Conservation (phyloP, 2,113 vertebrate species). For the Platysteira castanea region DNA sequence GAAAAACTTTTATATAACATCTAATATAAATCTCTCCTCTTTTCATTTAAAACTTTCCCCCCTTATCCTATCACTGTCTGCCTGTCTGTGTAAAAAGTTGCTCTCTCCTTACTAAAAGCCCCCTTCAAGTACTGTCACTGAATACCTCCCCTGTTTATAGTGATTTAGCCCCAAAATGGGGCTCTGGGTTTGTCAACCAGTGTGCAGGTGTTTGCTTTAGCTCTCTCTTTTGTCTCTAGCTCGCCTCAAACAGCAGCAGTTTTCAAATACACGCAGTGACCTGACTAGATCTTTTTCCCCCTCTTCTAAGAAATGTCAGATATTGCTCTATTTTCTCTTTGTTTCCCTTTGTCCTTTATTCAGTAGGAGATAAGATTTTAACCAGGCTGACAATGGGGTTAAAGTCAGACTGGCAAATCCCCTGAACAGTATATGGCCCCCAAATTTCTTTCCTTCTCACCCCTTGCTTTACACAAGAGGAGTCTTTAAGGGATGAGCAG, state of each 20-base stretch:
- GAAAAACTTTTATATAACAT: background rate
- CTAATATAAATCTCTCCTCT: background rate
- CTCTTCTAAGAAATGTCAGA: background rate
- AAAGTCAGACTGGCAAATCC: background rate
- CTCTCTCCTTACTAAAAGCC: rapidly evolving
- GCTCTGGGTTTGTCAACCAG: rapidly evolving
- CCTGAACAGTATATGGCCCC: background rate
- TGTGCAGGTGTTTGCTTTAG: background rate
- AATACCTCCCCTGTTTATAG: background rate
- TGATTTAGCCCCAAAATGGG: background rate
- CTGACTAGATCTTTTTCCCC: background rate
- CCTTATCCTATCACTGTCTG: background rate
- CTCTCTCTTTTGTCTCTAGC: background rate
- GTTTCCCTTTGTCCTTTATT: background rate
- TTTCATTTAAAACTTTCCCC: rapidly evolving
- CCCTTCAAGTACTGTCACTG: background rate
- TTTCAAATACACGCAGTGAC: background rate
- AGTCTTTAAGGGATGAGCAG: background rate
- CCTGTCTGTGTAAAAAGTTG: background rate
- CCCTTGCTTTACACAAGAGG: background rate
- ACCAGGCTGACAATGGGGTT: background rate
- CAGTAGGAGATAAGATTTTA: background rate
- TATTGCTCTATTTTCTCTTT: background rate
- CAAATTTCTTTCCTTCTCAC: background rate
- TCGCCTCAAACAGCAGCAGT: background rate